These are phyloP conservation scores for Protaetia brevitarsis DNA, from an alignment of 1,140 invertebrate genomes.

Conservation along the genomic window DNA sequence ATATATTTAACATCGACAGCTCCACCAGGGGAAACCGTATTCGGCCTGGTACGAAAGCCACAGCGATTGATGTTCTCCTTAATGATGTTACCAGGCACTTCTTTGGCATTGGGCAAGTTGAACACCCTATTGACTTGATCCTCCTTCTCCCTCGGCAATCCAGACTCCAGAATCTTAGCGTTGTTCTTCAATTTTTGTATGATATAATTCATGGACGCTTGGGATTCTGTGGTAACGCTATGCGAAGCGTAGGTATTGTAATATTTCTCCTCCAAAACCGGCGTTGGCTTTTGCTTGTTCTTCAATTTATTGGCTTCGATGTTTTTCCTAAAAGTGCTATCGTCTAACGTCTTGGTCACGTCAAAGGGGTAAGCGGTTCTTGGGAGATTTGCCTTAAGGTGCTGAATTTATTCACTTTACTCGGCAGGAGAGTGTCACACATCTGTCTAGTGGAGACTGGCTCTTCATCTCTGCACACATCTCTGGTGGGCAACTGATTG, in stretches of 20 bases:
- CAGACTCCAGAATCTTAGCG: neutral
- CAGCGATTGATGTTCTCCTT: conserved; percentile 1
- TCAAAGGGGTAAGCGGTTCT: conserved; percentile 11
- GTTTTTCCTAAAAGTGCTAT: conserved; percentile 17
- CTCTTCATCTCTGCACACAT: neutral
- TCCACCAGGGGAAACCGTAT: neutral
- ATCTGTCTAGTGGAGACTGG: neutral
- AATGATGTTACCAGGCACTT: neutral
- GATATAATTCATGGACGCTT: conserved; percentile 18
- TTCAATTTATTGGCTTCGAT: conserved; percentile 1
- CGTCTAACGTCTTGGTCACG: neutral
- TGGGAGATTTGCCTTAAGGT: neutral
- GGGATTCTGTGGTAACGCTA: neutral
- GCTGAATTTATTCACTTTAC: neutral
- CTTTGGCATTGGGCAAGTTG: neutral
- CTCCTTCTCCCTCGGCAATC: neutral
- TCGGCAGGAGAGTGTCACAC: neutral
- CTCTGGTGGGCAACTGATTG: neutral
- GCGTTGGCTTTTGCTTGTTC: neutral
- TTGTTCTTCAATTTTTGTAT: conserved; percentile 7
- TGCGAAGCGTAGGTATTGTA: conserved; percentile 6
- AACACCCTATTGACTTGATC: neutral
- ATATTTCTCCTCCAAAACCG: conserved; percentile 7
- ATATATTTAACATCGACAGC: neutral
- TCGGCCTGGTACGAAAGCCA: neutral